phyloP scores from a whole-genome alignment of 1,140 invertebrate genomes.

The Dendroctonus valens region DNA sequence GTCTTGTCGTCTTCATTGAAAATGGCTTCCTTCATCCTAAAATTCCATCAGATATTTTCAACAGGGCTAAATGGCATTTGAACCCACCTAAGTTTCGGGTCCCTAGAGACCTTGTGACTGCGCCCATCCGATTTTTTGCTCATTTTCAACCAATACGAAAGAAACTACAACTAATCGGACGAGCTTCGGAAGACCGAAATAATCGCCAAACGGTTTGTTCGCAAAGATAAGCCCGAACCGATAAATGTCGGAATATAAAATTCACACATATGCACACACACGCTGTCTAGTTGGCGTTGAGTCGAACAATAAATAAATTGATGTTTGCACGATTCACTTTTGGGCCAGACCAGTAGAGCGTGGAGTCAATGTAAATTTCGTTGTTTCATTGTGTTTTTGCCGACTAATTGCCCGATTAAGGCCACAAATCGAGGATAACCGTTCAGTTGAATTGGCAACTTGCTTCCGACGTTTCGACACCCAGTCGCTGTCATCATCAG shows the following conservation, averaged over 20 bases:
- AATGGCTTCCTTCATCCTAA: conserved; percentile 68
- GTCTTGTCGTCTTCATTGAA: conserved; percentile 79
- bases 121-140: background rate
- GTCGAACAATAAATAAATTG: conserved; percentile 11
- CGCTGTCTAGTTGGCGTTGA: no score
- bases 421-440: background rate
- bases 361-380: conserved; percentile 10
- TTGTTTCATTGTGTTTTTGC: background rate
- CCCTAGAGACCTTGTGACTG: background rate
- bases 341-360: conserved; percentile 17
- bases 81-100: conserved; percentile 14
- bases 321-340: conserved; percentile 8
- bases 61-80: background rate
- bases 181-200: no score
- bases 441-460: background rate
- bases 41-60: conserved; percentile 31
- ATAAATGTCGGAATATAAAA: no score
- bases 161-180: background rate
- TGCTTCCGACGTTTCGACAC: background rate
- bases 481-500: no score
- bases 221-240: background rate
- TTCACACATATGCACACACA: no score
- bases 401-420: background rate
- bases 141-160: background rate
- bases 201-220: background rate